These are phyloP conservation scores for Avahi laniger DNA, from an alignment of 2,797 vertebrate genomes.

Conservation along the genomic window DNA sequence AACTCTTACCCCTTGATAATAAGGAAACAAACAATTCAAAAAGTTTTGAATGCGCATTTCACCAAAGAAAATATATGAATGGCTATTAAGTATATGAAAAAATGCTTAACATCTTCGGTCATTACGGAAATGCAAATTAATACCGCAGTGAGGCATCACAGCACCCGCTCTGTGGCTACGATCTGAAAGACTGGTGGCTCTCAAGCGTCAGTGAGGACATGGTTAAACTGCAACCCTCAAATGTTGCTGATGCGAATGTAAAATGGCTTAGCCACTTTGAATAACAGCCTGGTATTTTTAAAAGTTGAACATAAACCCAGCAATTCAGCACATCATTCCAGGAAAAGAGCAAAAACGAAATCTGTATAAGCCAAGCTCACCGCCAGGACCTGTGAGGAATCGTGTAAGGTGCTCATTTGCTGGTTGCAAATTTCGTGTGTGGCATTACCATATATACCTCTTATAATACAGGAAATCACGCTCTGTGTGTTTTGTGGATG, in stretches of 20 bases:
- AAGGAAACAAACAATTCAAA: constrained; percentile 5
- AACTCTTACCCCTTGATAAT: neutral
- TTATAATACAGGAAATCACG: neutral
- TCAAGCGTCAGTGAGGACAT: neutral
- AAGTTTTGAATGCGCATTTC: neutral
- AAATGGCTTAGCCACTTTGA: neutral
- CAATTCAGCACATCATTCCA: neutral
- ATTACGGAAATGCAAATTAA: neutral
- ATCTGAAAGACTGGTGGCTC: neutral
- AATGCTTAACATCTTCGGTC: neutral
- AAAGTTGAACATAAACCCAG: neutral
- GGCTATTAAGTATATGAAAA: neutral
- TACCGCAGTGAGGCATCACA: neutral
- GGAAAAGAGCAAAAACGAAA: neutral
- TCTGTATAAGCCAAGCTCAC: neutral
- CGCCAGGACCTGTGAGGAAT: neutral
- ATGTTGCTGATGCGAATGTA: neutral
- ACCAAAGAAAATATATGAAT: neutral
- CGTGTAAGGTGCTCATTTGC: neutral
- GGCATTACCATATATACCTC: neutral
- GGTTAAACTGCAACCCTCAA: neutral
- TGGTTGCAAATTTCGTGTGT: neutral
- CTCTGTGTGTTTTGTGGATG: neutral
- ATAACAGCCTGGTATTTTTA: neutral
- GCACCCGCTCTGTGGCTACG: neutral